A percentile compares a stretch with the other conserved stretches of the same genome.
Evolutionary conservation across 2,888 invertebrate genomes (phyloP).

Genomic region (Hirtodrosophila confusa): DNA sequence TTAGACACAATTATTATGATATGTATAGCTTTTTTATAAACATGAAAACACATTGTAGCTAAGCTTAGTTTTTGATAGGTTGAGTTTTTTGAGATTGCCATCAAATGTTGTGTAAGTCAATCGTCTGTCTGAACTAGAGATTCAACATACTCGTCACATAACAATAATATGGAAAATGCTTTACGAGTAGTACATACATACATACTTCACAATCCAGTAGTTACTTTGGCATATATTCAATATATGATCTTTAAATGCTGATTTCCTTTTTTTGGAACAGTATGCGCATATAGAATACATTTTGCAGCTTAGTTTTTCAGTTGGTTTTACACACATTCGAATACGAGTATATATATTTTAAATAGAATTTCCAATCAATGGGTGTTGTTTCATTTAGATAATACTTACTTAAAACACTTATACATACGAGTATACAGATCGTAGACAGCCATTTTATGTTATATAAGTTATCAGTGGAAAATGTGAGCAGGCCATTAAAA

Average conservation of each 20-base stretch:
- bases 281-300: conserved; percentile 47
- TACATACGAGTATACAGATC: conserved; percentile 40
- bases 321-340: too few species aligned
- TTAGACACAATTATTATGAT: conserved; percentile 64
- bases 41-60: conserved; percentile 36
- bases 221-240: conserved; percentile 75
- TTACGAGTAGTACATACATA: conserved; percentile 34
- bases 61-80: conserved; percentile 70
- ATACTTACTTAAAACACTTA: conserved; percentile 31
- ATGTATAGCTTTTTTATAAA: conserved; percentile 58
- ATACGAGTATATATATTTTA: conserved; percentile 53
- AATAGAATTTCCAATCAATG: conserved; percentile 65
- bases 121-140: conserved; percentile 24
- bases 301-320: conserved; percentile 43
- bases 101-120: conserved; percentile 11
- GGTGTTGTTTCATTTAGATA: conserved; percentile 41
- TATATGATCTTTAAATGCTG: conserved; percentile 67
- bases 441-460: conserved; percentile 65
- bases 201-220: conserved; percentile 73
- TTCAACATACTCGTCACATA: conserved; percentile 2
- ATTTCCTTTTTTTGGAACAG: conserved; percentile 72
- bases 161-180: conserved; percentile 50
- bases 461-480: conserved; percentile 46
- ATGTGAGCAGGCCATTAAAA: conserved; percentile 12
- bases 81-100: conserved; percentile 48